phyloP scores from a whole-genome alignment of 2,888 invertebrate genomes.

The Auanema freiburgensis region DNA sequence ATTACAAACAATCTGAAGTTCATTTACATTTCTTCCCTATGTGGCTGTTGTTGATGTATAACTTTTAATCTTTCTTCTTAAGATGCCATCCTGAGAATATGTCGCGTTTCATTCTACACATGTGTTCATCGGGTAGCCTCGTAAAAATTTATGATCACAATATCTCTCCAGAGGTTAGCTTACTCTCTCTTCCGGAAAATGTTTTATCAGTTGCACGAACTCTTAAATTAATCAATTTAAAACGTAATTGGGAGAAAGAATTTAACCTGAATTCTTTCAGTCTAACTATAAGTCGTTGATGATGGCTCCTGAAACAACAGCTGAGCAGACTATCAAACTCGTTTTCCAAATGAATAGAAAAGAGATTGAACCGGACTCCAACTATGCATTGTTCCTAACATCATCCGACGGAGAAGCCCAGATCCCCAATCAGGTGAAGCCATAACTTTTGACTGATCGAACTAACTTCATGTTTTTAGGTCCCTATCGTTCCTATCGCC shows the following conservation, averaged over 20 bases:
- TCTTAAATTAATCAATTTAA: neutral
- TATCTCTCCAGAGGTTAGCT: slow-evolving; percentile 76
- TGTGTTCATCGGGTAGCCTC: slow-evolving; percentile 80
- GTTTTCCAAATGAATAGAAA: slow-evolving; percentile 48
- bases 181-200: neutral
- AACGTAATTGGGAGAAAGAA: slow-evolving; percentile 1
- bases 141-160: slow-evolving; percentile 89
- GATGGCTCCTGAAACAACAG: slow-evolving; percentile 47
- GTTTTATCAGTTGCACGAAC: neutral
- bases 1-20: slow-evolving; percentile 1
- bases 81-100: slow-evolving; percentile 87
- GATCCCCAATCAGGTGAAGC: slow-evolving; percentile 44
- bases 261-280: slow-evolving; percentile 29
- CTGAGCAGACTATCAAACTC: slow-evolving; percentile 42
- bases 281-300: slow-evolving; percentile 60
- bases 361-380: slow-evolving; percentile 20
- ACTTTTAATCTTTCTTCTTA: neutral
- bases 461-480: slow-evolving; percentile 4
- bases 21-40: neutral
- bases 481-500: slow-evolving; percentile 40
- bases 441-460: neutral
- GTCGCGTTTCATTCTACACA: slow-evolving; percentile 82
- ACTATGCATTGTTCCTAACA: slow-evolving; percentile 27
- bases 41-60: neutral
- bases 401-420: slow-evolving; percentile 44